Percentiles rank a stretch among this genome's conserved stretches.
These are phyloP conservation scores for Cheilosia urbana DNA, from an alignment of 2,888 invertebrate genomes.

Conservation along the genomic window DNA sequence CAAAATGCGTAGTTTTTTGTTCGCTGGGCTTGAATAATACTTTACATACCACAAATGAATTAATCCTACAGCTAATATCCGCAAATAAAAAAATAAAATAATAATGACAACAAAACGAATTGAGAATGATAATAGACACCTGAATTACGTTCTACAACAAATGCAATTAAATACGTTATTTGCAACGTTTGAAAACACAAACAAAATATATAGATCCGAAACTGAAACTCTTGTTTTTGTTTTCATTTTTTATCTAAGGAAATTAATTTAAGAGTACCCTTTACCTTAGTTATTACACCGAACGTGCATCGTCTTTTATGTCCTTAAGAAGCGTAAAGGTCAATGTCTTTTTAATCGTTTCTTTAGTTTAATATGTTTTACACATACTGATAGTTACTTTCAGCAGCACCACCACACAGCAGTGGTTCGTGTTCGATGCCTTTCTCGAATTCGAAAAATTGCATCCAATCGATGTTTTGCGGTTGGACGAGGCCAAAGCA, in stretches of 20 bases:
- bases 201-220: constrained; percentile 22
- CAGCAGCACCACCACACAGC: constrained; percentile 84
- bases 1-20: constrained; percentile 8
- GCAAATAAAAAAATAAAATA: constrained; percentile 42
- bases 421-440: constrained; percentile 88
- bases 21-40: constrained; percentile 59
- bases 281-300: constrained; percentile 66
- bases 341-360: constrained; percentile 66
- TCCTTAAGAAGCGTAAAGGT: constrained; percentile 54
- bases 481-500: constrained; percentile 91
- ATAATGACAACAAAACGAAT: constrained; percentile 11
- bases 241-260: constrained; percentile 25
- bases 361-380: constrained; percentile 81
- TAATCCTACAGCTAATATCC: constrained; percentile 31
- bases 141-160: constrained; percentile 70
- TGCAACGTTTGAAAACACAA: constrained; percentile 33
- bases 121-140: constrained; percentile 67
- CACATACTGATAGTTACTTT: constrained; percentile 89
- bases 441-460: constrained; percentile 87
- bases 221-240: constrained; percentile 16
- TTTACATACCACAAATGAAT: constrained; percentile 32
- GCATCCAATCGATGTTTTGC: constrained; percentile 91
- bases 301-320: constrained; percentile 45
- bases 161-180: constrained; percentile 63
- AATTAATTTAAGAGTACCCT: constrained; percentile 50